These are phyloP conservation scores for Morpho achilles DNA, from an alignment of 2,888 invertebrate genomes.

Conservation along the genomic window DNA sequence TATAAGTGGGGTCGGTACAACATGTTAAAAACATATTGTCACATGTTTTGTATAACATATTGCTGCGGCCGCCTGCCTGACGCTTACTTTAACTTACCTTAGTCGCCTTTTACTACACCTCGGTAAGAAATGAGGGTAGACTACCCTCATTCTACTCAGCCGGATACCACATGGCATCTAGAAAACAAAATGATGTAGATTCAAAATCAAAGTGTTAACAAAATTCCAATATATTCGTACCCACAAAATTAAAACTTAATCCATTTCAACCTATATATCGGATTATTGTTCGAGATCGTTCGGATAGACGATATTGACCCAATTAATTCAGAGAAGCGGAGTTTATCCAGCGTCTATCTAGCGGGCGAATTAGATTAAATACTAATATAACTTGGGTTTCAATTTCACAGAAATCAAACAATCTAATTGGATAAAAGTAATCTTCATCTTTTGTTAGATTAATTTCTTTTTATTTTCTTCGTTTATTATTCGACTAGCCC, in stretches of 20 bases:
- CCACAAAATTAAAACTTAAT: neutral
- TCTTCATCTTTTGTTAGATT: slow-evolving; percentile 3
- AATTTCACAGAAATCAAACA: slow-evolving; percentile 25
- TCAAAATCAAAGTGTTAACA: too few relatives aligned
- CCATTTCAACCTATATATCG: slow-evolving; percentile 1
- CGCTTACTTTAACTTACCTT: too few relatives aligned
- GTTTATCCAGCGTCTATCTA: slow-evolving; percentile 33
- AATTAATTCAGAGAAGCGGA: slow-evolving; percentile 36
- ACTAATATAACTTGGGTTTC: slow-evolving; percentile 28
- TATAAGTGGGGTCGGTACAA: too few relatives aligned
- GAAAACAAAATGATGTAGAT: too few relatives aligned
- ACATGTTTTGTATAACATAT: too few relatives aligned
- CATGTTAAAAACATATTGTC: too few relatives aligned
- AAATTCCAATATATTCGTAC: too few relatives aligned
- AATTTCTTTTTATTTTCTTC: slow-evolving; percentile 1
- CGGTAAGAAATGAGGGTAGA: too few relatives aligned
- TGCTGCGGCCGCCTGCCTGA: too few relatives aligned
- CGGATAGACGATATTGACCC: slow-evolving; percentile 32
- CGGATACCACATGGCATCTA: too few relatives aligned
- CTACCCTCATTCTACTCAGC: too few relatives aligned
- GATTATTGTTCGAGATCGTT: slow-evolving; percentile 25
- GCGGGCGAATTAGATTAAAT: slow-evolving; percentile 29
- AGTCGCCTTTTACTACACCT: too few relatives aligned
- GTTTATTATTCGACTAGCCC: neutral
- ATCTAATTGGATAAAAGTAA: slow-evolving; percentile 19